Conservation (phyloP, 2,888 invertebrate species). For the Eupithecia subfuscata region DNA sequence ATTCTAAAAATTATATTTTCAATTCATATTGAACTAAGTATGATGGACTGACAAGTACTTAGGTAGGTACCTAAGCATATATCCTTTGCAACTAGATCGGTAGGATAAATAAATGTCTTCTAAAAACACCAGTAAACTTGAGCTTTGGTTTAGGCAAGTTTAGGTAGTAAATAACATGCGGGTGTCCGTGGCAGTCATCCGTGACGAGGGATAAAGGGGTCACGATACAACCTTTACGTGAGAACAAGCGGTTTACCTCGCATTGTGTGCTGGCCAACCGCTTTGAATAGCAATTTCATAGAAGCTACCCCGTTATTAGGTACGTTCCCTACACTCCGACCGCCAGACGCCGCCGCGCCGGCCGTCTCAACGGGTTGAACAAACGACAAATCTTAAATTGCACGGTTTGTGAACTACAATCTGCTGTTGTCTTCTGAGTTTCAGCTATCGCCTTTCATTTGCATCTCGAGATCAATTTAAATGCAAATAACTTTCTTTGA, state of each 20-base stretch:
- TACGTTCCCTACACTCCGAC: slow-evolving; percentile 67
- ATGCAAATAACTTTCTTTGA: slow-evolving; percentile 40
- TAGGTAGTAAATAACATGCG: slow-evolving; percentile 17
- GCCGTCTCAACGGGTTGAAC: slow-evolving; percentile 61
- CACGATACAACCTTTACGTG: slow-evolving; percentile 69
- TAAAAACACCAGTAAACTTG: background rate
- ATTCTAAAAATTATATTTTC: background rate
- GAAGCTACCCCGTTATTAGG: slow-evolving; percentile 69
- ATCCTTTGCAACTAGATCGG: background rate
- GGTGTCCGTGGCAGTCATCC: slow-evolving; percentile 58
- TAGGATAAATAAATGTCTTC: background rate
- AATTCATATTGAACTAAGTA: background rate
- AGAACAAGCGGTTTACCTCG: slow-evolving; percentile 67
- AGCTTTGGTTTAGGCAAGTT: slow-evolving; percentile 8
- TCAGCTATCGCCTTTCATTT: slow-evolving; percentile 40
- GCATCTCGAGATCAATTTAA: slow-evolving; percentile 40
- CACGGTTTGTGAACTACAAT: slow-evolving; percentile 58
- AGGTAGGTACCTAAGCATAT: background rate
- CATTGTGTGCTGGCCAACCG: slow-evolving; percentile 65
- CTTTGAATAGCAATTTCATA: slow-evolving; percentile 74
- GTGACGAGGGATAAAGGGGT: slow-evolving; percentile 67
- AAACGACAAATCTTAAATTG: slow-evolving; percentile 66
- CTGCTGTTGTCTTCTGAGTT: slow-evolving; percentile 43
- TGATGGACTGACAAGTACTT: background rate
- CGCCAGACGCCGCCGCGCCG: slow-evolving; percentile 56